Percentiles rank a stretch among this genome's conserved stretches.
These are phyloP conservation scores for Macropus fuliginosus DNA, from an alignment of 2,797 vertebrate species.

Conservation along the genomic window DNA sequence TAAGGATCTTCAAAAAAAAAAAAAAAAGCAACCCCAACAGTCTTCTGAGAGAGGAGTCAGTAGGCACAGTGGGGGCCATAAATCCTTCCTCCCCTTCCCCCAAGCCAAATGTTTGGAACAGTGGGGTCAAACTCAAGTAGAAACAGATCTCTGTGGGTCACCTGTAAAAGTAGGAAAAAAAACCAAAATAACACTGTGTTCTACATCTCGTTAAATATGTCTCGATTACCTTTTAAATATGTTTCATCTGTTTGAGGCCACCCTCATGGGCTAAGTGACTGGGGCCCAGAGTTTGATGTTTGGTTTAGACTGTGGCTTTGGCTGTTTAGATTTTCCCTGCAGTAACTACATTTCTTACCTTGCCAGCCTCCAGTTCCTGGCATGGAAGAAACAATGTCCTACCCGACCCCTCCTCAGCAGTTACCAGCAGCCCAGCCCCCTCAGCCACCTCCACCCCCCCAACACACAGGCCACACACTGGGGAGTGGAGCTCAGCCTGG, in stretches of 20 bases:
- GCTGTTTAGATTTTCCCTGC: background rate
- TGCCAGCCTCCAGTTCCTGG: constrained; percentile 81
- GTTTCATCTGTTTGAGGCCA: background rate
- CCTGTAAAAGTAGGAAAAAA: background rate
- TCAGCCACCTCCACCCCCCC: constrained; percentile 74
- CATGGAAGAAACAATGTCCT: constrained; percentile 82
- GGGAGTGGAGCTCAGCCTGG: constrained; percentile 75
- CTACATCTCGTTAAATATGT: background rate
- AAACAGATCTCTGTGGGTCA: background rate
- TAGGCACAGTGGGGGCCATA: background rate
- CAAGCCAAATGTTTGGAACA: background rate
- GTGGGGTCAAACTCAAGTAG: background rate
- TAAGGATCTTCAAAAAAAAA: background rate
- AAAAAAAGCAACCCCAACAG: background rate
- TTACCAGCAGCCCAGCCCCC: constrained; percentile 76
- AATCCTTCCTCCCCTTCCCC: background rate
- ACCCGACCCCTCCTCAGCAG: constrained; percentile 79
- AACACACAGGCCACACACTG: constrained; percentile 69
- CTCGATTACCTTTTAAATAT: background rate
- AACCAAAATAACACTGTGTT: too few relatives aligned
- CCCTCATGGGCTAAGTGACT: background rate
- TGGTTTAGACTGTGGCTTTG: background rate
- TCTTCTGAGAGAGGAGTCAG: background rate
- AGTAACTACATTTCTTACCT: background rate
- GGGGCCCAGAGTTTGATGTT: background rate